Evolutionary conservation across 2,113 vertebrate genomes (phyloP), one percentile per base, ranked within the genome.

Genomic region (Parus major): DNA sequence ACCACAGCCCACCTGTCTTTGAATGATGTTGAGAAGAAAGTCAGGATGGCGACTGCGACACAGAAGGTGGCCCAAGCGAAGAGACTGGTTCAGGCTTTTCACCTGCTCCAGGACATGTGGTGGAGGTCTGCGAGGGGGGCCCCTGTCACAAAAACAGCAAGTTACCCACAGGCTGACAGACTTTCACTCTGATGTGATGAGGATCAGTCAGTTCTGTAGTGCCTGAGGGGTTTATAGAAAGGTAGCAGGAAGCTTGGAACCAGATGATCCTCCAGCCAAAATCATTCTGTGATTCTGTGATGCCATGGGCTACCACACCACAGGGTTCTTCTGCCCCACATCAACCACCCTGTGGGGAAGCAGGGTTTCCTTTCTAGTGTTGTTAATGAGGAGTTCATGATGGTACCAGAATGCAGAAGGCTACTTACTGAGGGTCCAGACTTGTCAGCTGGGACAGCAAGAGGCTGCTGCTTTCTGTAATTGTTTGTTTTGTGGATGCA

Each of bases 11-110:
- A 99, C 99, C 98, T 99, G 99, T 98, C 99, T 98, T 93, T 99
- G 99, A 78, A 99, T 99, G 96, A 99, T 99, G 98, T 99, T 98
- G 66, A 99, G 98, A 19, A 99, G 98, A 59, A 99, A 99, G 96
- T 99, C 99, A 0, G 99, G 99, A 88, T 97, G 99, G 47, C 99
- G 99, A 92, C 99, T 99, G 46, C 99, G 99, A 56, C 99, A 99
- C 15, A 99, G 98, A 18, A 99, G 98, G 91, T 99, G 99, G 20
- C 99, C 99, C 3, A 99, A 97, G 53, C 99, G 99, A 65, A 99
- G 98, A 0, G 99, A 99, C 97, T 99, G 99, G 96, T 99, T 99
- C 72, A 99, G 98, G 86, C 96, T 98, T 68, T 99, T 99, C 31
- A 99, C 98, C 86, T 99, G 99, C 76, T 99, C 99, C 95, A 99